Percentiles rank a stretch among this genome's conserved stretches.
These are phyloP conservation scores for Erebia palarica DNA, from an alignment of 2,888 invertebrate genomes.

Conservation along the genomic window DNA sequence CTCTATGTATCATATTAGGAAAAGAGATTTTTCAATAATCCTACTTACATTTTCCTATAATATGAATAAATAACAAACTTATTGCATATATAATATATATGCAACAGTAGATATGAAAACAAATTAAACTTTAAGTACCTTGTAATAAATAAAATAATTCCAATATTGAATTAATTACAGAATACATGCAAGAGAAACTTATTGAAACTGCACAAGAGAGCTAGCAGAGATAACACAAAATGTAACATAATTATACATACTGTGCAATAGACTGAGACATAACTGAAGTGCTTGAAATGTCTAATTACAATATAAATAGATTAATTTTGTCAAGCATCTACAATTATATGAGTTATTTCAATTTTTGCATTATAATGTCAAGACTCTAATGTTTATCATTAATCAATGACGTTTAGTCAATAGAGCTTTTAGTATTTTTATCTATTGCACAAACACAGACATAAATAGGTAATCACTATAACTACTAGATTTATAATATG, in stretches of 20 bases:
- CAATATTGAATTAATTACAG: conserved; percentile 38
- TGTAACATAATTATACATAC: conserved; percentile 51
- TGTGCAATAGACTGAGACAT: conserved; percentile 68
- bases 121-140: conserved; percentile 68
- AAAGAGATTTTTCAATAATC: conserved; percentile 67
- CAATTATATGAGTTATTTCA: conserved; percentile 65
- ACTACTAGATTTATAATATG: conserved; percentile 74
- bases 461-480: conserved; percentile 66
- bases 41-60: conserved; percentile 50
- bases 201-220: conserved; percentile 61
- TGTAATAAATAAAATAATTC: conserved; percentile 58
- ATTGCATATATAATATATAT: conserved; percentile 53
- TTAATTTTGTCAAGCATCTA: conserved; percentile 76
- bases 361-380: conserved; percentile 60
- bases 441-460: conserved; percentile 78
- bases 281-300: conserved; percentile 73
- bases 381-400: conserved; percentile 55
- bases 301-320: conserved; percentile 73
- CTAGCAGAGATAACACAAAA: conserved; percentile 61
- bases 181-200: conserved; percentile 57
- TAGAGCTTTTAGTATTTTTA: conserved; percentile 55
- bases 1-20: conserved; percentile 73
- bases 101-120: conserved; percentile 53
- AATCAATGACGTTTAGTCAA: conserved; percentile 30
- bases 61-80: conserved; percentile 58